Evolutionary conservation across 2,888 invertebrate genomes (phyloP).

Genomic region (Melipona beecheii): DNA sequence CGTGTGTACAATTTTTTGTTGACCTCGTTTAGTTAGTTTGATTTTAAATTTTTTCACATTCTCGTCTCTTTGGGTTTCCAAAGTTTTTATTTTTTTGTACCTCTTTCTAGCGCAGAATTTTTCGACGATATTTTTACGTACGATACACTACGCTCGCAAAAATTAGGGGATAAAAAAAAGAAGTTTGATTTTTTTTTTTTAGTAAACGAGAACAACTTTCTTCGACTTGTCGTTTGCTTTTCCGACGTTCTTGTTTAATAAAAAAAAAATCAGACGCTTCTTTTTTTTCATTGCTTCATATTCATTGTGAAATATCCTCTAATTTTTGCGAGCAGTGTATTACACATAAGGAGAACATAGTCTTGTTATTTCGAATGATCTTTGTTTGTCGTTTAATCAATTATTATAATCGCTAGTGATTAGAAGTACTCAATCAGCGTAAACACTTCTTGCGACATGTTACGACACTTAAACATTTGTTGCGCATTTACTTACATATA

Average conservation of each 20-base stretch:
- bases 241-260: too few relatives aligned
- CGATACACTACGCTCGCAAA: too few relatives aligned
- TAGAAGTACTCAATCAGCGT: background rate
- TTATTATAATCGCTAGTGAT: conserved; percentile 6
- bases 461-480: conserved; percentile 20
- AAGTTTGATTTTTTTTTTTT: too few relatives aligned
- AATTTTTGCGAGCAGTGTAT: too few relatives aligned
- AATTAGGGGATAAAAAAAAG: too few relatives aligned
- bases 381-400: background rate
- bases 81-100: background rate
- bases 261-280: too few relatives aligned
- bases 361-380: background rate
- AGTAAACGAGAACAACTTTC: too few relatives aligned
- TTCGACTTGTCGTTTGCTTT: too few relatives aligned
- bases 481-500: background rate
- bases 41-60: background rate
- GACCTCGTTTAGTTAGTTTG: conserved; percentile 28
- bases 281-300: too few relatives aligned
- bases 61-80: background rate
- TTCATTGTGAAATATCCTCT: too few relatives aligned
- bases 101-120: background rate
- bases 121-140: background rate
- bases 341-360: background rate
- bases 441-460: conserved; percentile 2
- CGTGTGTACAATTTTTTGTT: conserved; percentile 36